Percentiles rank a stretch among this genome's conserved stretches.
Evolutionary conservation across 2,888 invertebrate genomes (phyloP).

Genomic region (Euclidia mi): DNA sequence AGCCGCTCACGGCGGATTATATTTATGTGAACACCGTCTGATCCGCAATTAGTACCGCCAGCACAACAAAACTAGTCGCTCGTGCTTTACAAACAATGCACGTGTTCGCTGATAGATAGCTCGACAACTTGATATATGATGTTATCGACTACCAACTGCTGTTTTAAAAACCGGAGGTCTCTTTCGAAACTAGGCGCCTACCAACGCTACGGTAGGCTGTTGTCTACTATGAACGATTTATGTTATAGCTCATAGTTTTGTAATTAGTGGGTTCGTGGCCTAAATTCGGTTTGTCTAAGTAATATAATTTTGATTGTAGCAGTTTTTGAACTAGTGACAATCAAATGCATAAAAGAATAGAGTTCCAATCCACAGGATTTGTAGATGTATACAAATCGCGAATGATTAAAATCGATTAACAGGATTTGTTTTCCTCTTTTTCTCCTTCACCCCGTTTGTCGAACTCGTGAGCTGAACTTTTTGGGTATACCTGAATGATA

Average conservation of each 20-base stretch:
- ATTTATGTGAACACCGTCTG: slow-evolving; percentile 86
- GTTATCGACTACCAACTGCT: slow-evolving; percentile 52
- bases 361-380: too few relatives aligned
- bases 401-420: too few relatives aligned
- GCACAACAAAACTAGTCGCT: slow-evolving; percentile 63
- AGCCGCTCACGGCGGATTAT: slow-evolving; percentile 83
- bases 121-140: slow-evolving; percentile 55
- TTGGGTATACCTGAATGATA: too few relatives aligned
- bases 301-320: too few relatives aligned
- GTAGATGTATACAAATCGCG: too few relatives aligned
- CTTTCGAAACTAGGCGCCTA: slow-evolving; percentile 18
- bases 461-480: too few relatives aligned
- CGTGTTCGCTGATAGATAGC: slow-evolving; percentile 55
- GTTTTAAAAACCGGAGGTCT: slow-evolving; percentile 48
- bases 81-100: slow-evolving; percentile 60
- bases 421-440: too few relatives aligned
- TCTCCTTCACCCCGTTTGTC: too few relatives aligned
- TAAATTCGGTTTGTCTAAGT: neutral
- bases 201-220: slow-evolving; percentile 20
- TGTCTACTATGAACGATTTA: neutral
- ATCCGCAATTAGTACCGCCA: slow-evolving; percentile 84
- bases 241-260: neutral
- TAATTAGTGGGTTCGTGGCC: neutral
- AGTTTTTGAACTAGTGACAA: too few relatives aligned
- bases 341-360: too few relatives aligned